A percentile compares a stretch with the other conserved stretches of the same genome.
These are phyloP conservation scores for Pachypanchax playfairii DNA, from an alignment of 2,113 vertebrate genomes.

Conservation along the genomic window DNA sequence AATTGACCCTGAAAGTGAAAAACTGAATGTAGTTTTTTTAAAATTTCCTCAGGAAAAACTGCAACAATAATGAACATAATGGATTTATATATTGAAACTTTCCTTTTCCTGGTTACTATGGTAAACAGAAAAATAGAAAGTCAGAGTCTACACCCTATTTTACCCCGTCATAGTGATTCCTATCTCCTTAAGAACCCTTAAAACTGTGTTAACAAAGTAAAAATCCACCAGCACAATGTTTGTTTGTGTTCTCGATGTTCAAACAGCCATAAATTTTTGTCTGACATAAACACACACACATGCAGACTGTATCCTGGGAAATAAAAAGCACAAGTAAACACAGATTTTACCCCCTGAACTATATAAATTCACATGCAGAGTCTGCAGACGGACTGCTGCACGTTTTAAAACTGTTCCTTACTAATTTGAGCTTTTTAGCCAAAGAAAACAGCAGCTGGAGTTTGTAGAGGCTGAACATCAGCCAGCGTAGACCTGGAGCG, in stretches of 20 bases:
- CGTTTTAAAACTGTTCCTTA: neutral
- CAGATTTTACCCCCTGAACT: neutral
- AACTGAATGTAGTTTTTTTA: no score
- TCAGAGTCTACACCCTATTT: no score
- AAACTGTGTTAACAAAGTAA: neutral
- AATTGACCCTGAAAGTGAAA: no score
- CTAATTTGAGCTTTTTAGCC: slow-evolving; percentile 3
- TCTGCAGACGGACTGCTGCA: slow-evolving; percentile 7
- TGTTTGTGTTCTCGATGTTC: slow-evolving; percentile 24
- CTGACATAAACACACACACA: slow-evolving; percentile 13
- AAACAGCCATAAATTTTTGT: slow-evolving; percentile 16
- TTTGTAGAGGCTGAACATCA: no score
- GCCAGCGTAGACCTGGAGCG: no score
- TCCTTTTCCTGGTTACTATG: no score
- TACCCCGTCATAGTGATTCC: no score
- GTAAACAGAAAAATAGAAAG: no score
- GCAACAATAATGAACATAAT: no score
- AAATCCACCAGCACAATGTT: neutral
- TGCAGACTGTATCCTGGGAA: neutral
- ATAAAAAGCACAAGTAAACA: neutral
- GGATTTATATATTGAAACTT: no score
- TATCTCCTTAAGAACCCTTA: neutral
- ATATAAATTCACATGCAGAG: neutral
- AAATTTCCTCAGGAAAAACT: no score
- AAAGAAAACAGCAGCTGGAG: no score